Evolutionary conservation across 1,140 invertebrate genomes (phyloP).

Genomic region (Drosophila yakuba): DNA sequence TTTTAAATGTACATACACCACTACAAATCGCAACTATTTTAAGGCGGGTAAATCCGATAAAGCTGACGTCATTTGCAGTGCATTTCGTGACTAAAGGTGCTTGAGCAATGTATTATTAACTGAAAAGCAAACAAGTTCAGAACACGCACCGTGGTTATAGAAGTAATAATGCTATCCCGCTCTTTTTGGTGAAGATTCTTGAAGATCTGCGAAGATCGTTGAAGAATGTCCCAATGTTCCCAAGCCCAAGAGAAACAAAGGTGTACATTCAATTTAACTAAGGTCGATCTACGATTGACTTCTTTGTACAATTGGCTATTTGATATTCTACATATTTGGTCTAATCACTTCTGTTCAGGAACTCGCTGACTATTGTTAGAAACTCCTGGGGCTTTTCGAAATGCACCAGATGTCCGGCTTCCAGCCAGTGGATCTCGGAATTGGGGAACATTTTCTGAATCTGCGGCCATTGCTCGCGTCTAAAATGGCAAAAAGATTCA

Average conservation of each 20-base stretch:
- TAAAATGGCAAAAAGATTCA: constrained; percentile 69
- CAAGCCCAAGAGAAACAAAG: not conserved
- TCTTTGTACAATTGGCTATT: constrained; percentile 14
- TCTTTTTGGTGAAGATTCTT: not conserved
- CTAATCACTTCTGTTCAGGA: constrained; percentile 74
- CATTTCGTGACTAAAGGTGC: constrained; percentile 4
- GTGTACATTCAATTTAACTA: not conserved
- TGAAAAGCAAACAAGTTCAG: not conserved
- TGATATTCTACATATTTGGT: not conserved
- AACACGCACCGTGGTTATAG: too few species aligned
- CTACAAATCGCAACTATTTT: not conserved
- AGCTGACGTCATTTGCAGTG: not conserved
- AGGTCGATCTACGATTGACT: constrained; percentile 21
- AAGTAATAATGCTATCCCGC: not conserved
- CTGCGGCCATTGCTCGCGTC: constrained; percentile 87
- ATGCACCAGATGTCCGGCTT: constrained; percentile 96
- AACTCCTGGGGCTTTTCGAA: constrained; percentile 95
- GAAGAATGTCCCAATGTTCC: too few species aligned
- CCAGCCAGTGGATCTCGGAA: constrained; percentile 90
- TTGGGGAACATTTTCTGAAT: constrained; percentile 92
- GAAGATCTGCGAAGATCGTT: not conserved
- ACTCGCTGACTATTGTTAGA: constrained; percentile 86
- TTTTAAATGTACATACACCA: constrained; percentile 67
- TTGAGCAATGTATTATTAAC: not conserved
- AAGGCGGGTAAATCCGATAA: not conserved